Evolutionary conservation across 1,140 invertebrate species (phyloP).

Genomic region (Drosophila parabipectinata): DNA sequence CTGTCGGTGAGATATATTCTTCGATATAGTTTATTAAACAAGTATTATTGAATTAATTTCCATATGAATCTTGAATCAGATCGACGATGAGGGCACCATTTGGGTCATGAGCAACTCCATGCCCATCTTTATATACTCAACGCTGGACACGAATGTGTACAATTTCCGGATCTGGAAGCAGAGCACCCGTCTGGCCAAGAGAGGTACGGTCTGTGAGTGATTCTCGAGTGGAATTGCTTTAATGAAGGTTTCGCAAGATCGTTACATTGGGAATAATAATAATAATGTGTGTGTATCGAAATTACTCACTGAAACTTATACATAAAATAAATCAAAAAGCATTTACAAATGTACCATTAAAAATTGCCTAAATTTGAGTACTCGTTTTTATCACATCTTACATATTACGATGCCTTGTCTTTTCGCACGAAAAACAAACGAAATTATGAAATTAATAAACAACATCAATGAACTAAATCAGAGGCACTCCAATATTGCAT

Average conservation of each 20-base stretch:
- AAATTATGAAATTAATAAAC: slow-evolving; percentile 39
- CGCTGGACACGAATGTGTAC: slow-evolving; percentile 85
- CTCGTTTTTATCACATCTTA: slow-evolving; percentile 77
- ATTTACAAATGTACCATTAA: slow-evolving; percentile 72
- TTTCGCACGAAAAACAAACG: slow-evolving; percentile 50
- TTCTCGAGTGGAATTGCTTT: slow-evolving; percentile 65
- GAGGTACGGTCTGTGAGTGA: slow-evolving; percentile 71
- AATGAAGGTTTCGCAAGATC: slow-evolving; percentile 51
- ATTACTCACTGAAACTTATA: slow-evolving; percentile 60
- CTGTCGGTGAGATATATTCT: slow-evolving; percentile 66
- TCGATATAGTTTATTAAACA: neutral
- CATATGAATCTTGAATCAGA: slow-evolving; percentile 58
- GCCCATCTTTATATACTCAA: slow-evolving; percentile 86
- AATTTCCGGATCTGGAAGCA: slow-evolving; percentile 86
- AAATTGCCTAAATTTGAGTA: slow-evolving; percentile 82
- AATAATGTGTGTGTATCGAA: slow-evolving; percentile 31
- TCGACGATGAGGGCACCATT: slow-evolving; percentile 85
- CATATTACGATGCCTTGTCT: slow-evolving; percentile 56
- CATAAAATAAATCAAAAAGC: slow-evolving; percentile 76
- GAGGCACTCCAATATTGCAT: slow-evolving; percentile 84
- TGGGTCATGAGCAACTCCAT: slow-evolving; percentile 87
- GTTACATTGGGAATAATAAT: slow-evolving; percentile 54
- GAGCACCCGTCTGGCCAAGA: slow-evolving; percentile 52
- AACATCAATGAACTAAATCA: slow-evolving; percentile 68
- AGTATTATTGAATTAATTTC: no score